Evolutionary conservation across 2,113 vertebrate species (phyloP).

Genomic region (Isichthys henryi): DNA sequence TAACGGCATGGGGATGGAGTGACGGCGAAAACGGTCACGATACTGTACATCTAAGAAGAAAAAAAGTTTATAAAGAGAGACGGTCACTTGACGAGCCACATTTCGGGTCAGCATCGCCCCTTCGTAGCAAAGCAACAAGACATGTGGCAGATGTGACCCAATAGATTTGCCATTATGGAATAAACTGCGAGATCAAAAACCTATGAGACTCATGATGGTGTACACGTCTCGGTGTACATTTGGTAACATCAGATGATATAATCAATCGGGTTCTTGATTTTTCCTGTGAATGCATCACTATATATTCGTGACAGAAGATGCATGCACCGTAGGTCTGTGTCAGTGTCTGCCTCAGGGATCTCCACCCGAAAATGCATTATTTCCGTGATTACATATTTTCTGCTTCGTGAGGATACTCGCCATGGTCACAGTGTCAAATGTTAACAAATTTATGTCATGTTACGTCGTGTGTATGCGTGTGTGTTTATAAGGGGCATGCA

Average conservation of each 20-base stretch:
- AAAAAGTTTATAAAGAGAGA: conserved; percentile 13
- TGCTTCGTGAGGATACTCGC: neutral
- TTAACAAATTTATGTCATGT: neutral
- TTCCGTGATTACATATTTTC: neutral
- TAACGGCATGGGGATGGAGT: conserved; percentile 33
- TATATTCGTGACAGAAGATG: neutral
- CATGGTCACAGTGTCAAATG: neutral
- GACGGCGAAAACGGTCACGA: conserved; percentile 12
- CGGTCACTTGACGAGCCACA: neutral
- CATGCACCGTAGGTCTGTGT: neutral
- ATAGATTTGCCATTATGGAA: conserved; percentile 19
- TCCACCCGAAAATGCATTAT: neutral
- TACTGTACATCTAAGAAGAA: neutral
- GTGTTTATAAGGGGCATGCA: neutral
- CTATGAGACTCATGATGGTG: neutral
- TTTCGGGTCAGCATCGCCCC: neutral
- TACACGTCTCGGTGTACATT: neutral
- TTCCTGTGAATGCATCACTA: neutral
- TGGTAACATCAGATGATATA: neutral
- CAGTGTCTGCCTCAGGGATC: neutral
- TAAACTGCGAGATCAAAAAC: neutral
- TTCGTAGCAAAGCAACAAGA: neutral
- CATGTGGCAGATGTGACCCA: conserved; percentile 14
- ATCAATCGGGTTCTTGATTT: neutral
- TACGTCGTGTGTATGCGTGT: neutral